These are phyloP conservation scores for Drosophila quadrilineata DNA, from an alignment of 1,140 invertebrate genomes.

Conservation along the genomic window DNA sequence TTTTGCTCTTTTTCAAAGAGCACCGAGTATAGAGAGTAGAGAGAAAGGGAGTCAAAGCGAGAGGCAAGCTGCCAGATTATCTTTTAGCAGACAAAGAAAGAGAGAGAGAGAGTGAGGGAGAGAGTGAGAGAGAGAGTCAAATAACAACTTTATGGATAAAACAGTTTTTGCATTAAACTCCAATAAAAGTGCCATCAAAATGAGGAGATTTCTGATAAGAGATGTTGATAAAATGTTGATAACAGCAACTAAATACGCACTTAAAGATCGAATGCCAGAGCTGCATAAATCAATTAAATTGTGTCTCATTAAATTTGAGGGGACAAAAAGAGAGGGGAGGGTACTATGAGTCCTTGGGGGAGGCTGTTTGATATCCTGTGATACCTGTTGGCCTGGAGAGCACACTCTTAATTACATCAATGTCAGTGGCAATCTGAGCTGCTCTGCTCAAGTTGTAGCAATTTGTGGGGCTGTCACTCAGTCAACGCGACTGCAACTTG, in stretches of 20 bases:
- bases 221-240: too few species aligned
- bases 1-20: too few species aligned
- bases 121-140: neutral
- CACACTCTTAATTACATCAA: constrained; percentile 68
- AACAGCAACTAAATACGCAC: too few species aligned
- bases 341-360: constrained; percentile 35
- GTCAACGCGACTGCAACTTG: constrained; percentile 50
- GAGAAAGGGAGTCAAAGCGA: too few species aligned
- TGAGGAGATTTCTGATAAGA: neutral
- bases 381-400: constrained; percentile 35
- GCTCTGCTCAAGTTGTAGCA: constrained; percentile 3
- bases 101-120: too few species aligned
- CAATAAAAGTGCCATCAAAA: neutral
- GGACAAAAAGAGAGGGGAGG: too few species aligned
- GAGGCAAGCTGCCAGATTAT: neutral
- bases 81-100: too few species aligned
- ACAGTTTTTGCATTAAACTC: constrained; percentile 13
- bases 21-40: too few species aligned
- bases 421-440: constrained; percentile 32
- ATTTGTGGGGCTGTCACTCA: constrained; percentile 54
- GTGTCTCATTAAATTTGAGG: too few species aligned
- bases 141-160: constrained; percentile 20
- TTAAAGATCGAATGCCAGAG: too few species aligned
- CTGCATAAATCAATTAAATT: too few species aligned
- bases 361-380: constrained; percentile 20